A percentile compares a stretch with the other conserved stretches of the same genome.
phyloP scores from a whole-genome alignment of 2,113 vertebrate genomes.

The Poecile atricapillus region DNA sequence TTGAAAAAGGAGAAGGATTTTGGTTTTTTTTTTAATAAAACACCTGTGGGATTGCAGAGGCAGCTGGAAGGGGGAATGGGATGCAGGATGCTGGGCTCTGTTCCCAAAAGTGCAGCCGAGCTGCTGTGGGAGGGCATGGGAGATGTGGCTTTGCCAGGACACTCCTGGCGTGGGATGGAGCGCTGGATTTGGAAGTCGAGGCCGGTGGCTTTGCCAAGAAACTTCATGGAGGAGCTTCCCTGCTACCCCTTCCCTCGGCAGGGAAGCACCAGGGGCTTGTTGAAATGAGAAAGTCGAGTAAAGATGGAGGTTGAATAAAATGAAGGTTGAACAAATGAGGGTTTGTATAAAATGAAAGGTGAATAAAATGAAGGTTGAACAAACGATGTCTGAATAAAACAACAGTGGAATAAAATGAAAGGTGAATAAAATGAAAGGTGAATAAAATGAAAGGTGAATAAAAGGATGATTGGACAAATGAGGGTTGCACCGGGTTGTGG shows the following conservation, averaged over 20 bases:
- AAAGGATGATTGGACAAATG: accelerated
- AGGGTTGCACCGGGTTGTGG: accelerated
- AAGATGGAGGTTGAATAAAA: background rate
- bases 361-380: background rate
- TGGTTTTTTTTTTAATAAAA: background rate
- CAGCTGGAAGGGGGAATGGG: background rate
- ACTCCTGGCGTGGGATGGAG: background rate
- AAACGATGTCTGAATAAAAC: background rate
- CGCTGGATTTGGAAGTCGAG: accelerated
- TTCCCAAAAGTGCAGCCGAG: background rate
- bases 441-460: background rate
- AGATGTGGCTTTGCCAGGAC: background rate
- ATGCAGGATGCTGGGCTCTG: background rate
- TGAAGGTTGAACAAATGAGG: accelerated
- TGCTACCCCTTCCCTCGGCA: background rate
- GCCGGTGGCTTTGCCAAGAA: background rate
- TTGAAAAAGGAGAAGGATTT: background rate
- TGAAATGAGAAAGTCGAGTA: accelerated
- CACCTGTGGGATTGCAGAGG: accelerated
- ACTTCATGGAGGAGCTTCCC: accelerated
- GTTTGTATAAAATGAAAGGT: background rate
- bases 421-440: accelerated
- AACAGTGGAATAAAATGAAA: background rate
- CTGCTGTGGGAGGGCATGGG: background rate
- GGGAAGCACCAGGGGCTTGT: accelerated